These are phyloP conservation scores for Perognathus longimembris DNA, from an alignment of 2,113 vertebrate genomes.

Conservation along the genomic window DNA sequence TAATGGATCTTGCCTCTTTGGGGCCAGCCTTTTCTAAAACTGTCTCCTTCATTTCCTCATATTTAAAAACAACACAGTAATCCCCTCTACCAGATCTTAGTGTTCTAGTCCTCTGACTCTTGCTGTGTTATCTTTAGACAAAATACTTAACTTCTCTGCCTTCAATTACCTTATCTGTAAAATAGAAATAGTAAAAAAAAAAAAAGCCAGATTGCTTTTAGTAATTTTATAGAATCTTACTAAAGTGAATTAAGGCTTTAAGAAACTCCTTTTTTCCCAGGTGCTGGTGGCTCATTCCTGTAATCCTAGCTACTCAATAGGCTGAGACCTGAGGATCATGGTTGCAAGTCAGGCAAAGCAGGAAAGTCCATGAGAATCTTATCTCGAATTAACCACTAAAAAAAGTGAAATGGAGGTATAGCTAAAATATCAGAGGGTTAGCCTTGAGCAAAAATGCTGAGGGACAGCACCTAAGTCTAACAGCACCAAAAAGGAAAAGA, in stretches of 20 bases:
- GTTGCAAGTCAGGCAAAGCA: too few species aligned
- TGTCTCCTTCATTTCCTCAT: not conserved
- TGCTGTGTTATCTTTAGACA: not conserved
- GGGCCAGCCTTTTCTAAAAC: slow-evolving; percentile 15
- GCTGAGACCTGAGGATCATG: too few species aligned
- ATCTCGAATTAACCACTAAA: too few species aligned
- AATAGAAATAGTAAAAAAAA: not conserved
- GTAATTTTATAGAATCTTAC: too few species aligned
- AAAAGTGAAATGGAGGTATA: too few species aligned
- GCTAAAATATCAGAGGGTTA: too few species aligned
- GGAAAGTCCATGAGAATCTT: too few species aligned
- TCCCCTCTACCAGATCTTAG: not conserved
- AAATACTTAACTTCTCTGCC: not conserved
- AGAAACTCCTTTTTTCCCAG: not conserved
- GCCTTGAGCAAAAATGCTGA: too few species aligned
- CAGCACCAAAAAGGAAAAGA: too few species aligned
- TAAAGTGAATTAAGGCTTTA: slow-evolving; percentile 12
- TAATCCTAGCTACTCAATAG: too few species aligned
- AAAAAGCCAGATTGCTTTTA: not conserved
- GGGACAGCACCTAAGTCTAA: too few species aligned
- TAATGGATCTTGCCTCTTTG: not conserved
- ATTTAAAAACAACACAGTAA: not conserved
- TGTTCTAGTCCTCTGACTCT: not conserved
- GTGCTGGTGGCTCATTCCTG: too few species aligned
- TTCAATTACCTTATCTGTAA: not conserved